A percentile compares a stretch with the other conserved stretches of the same genome.
Conservation (phyloP, 2,888 invertebrate genomes). For the Chrysolina americana region DNA sequence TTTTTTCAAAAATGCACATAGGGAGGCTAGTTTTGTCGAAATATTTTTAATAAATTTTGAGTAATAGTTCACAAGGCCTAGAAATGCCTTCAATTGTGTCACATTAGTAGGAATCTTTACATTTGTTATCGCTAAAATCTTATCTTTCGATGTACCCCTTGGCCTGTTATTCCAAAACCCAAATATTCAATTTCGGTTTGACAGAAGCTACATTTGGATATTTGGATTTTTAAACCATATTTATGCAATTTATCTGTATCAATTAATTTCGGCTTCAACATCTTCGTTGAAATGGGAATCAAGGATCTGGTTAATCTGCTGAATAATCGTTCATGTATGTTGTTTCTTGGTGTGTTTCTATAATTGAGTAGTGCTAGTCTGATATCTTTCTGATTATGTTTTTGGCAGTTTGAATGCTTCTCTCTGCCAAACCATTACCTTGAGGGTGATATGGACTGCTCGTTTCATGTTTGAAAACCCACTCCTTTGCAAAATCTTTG, state of each 20-base stretch:
- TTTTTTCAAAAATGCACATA: conserved; percentile 27
- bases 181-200: conserved; percentile 43
- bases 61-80: conserved; percentile 47
- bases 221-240: conserved; percentile 41
- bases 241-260: conserved; percentile 36
- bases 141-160: conserved; percentile 40
- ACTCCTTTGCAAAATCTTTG: no score
- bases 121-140: conserved; percentile 46
- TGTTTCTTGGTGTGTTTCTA: no score
- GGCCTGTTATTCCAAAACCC: conserved; percentile 41
- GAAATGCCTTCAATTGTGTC: conserved; percentile 38
- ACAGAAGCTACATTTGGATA: conserved; percentile 48
- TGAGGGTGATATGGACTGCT: no score
- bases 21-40: conserved; percentile 19
- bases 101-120: conserved; percentile 38
- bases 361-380: no score
- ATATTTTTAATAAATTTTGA: conserved; percentile 44
- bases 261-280: no score
- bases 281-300: no score
- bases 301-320: no score
- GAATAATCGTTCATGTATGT: no score
- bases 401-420: no score
- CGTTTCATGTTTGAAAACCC: no score
- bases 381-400: no score
- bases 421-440: no score